A percentile compares a stretch with the other conserved stretches of the same genome.
phyloP scores from a whole-genome alignment of 2,113 vertebrate genomes.

The Cyphomyrus plagiostoma region DNA sequence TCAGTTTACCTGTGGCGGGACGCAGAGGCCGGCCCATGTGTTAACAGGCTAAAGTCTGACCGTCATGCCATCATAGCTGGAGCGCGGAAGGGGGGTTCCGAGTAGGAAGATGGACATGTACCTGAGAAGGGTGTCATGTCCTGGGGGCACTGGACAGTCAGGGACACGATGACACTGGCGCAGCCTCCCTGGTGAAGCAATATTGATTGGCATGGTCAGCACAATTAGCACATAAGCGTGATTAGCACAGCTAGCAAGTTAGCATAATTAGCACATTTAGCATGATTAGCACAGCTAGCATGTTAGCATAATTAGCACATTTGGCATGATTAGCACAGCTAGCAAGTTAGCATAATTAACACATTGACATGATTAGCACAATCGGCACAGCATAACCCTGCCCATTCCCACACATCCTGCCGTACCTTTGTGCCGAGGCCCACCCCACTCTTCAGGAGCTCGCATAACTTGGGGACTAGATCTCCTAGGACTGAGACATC shows the following conservation, averaged over 20 bases:
- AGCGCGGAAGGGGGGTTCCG: neutral
- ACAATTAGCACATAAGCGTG: neutral
- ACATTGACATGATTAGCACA: neutral
- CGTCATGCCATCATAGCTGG: neutral
- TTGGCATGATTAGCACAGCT: neutral
- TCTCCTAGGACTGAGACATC: slow-evolving; percentile 84
- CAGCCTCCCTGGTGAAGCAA: slow-evolving; percentile 76
- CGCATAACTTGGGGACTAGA: slow-evolving; percentile 85
- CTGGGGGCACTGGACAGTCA: slow-evolving; percentile 93
- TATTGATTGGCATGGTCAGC: neutral
- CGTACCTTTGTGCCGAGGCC: slow-evolving; percentile 87
- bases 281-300: neutral
- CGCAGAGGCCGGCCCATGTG: slow-evolving; percentile 3
- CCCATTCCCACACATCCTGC: neutral
- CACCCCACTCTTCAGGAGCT: slow-evolving; percentile 87
- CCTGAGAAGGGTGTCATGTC: slow-evolving; percentile 90
- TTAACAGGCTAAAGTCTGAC: neutral
- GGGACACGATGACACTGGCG: slow-evolving; percentile 88
- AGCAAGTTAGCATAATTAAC: neutral
- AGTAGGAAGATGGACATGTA: slow-evolving; percentile 36
- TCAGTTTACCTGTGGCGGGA: slow-evolving; percentile 80
- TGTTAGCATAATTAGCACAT: neutral
- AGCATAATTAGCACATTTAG: neutral
- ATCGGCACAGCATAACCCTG: neutral
- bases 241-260: neutral